A percentile compares a stretch with the other conserved stretches of the same genome.
These are phyloP conservation scores for Lepidurus apus DNA, from an alignment of 1,140 invertebrate species.

Conservation along the genomic window DNA sequence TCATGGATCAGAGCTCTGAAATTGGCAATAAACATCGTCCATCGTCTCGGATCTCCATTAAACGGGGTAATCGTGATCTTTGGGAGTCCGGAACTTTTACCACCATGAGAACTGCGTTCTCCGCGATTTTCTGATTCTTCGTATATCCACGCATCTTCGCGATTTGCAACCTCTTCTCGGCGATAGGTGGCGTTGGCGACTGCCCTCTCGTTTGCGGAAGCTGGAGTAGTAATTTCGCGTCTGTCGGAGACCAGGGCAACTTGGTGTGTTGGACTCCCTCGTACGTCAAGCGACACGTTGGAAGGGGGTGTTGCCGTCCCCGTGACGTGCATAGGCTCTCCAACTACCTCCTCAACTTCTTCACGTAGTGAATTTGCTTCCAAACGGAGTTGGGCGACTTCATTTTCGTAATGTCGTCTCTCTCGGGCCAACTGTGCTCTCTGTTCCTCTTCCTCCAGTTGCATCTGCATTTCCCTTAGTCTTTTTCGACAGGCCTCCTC, in stretches of 20 bases:
- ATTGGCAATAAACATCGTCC: constrained; percentile 27
- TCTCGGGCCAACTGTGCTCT: background rate
- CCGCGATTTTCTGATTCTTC: background rate
- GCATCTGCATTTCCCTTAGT: background rate
- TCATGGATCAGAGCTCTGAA: constrained; percentile 22
- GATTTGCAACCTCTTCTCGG: background rate
- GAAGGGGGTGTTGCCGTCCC: background rate
- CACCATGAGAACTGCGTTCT: background rate
- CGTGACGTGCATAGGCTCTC: background rate
- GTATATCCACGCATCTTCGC: background rate
- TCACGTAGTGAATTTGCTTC: constrained; percentile 19
- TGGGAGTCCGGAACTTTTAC: background rate
- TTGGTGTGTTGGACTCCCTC: background rate
- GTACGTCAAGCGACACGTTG: background rate
- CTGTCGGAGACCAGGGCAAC: background rate
- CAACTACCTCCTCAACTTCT: background rate
- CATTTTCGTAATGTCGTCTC: background rate
- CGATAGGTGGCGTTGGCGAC: background rate
- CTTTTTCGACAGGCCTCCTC: background rate
- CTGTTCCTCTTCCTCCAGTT: background rate
- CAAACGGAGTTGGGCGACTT: background rate
- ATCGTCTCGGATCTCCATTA: constrained; percentile 22
- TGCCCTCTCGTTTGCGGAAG: background rate
- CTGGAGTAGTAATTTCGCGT: background rate
- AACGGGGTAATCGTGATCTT: constrained; percentile 23